Base-by-base conservation (phyloP, 2,888 invertebrate genomes). In the Cheilosia impressa region DNA sequence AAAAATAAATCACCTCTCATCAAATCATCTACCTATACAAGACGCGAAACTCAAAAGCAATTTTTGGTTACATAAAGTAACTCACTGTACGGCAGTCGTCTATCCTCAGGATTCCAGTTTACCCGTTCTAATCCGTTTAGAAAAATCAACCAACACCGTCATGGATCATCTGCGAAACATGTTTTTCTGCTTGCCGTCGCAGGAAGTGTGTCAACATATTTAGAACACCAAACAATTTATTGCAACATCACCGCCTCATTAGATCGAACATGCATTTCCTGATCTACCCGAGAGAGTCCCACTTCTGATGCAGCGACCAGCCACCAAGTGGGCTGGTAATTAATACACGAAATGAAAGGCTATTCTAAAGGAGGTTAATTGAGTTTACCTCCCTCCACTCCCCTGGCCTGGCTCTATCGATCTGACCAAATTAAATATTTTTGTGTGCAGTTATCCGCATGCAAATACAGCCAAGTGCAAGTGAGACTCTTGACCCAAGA, bases 261-360 rank as follows among this genome's bases (percentile, higher is more conserved):
- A 68, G 72, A 69, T 73, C 43, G 34, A 66, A 80, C 76, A 62
- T 71, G 76, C 84, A 76, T 72, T 80, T 85, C 84, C 84, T 85
- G 84, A 80, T 76, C 47, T 34, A 47, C 13, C 22, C 65, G 52
- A 47, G 83, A n/a, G 45, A 62, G 71, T 60, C 75, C 72, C 57
- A 62, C 57, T 77, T 78, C 53, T 41, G 24, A 53, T 69, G 72
- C 58, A 71, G 63, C 31, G 52, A 2, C 19, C 22, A 52, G 24
- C 24, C 24, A 52, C 22, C 22, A 27, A 24, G 52, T 52, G 6
- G 15, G 6, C 13, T 27, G 15, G 1, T 27, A 52, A 52, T 27
- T 52, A 52, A 52, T 27, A 24, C 52, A 24, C 22, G 22, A 50
- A 50, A 22, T 13, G 22, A 22, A 19, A 19, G 50, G 50, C 50